Conservation (phyloP, 2,797 vertebrate species). For the Falco novaeseelandiae region DNA sequence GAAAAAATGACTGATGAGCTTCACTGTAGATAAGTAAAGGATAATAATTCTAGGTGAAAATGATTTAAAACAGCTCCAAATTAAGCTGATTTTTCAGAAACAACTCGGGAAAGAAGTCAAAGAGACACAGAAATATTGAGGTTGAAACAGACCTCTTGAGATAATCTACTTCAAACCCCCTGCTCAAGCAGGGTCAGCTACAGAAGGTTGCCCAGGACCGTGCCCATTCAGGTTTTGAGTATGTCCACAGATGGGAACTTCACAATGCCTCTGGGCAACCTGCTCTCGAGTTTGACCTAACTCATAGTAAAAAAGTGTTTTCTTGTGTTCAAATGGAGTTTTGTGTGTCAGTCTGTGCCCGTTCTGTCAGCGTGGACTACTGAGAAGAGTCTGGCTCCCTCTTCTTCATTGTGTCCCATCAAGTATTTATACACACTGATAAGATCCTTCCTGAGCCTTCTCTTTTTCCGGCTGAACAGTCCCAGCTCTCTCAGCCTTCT, state of each 20-base stretch:
- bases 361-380: too few relatives aligned
- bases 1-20: not conserved
- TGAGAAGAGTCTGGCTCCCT: too few relatives aligned
- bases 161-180: fast-evolving
- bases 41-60: not conserved
- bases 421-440: too few relatives aligned
- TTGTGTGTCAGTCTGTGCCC: too few relatives aligned
- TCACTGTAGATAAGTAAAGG: not conserved
- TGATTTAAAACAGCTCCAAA: not conserved
- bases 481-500: not conserved
- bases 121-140: not conserved
- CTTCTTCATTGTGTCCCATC: too few relatives aligned
- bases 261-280: too few relatives aligned
- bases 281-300: too few relatives aligned
- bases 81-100: not conserved
- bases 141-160: not conserved
- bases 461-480: too few relatives aligned
- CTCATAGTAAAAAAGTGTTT: too few relatives aligned
- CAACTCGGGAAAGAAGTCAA: not conserved
- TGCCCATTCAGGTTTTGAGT: not conserved
- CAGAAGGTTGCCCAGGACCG: fast-evolving
- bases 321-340: too few relatives aligned
- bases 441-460: too few relatives aligned
- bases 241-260: not conserved
- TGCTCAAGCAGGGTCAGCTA: fast-evolving